phyloP scores from a whole-genome alignment of 2,797 vertebrate species.

The Tragelaphus oryx region DNA sequence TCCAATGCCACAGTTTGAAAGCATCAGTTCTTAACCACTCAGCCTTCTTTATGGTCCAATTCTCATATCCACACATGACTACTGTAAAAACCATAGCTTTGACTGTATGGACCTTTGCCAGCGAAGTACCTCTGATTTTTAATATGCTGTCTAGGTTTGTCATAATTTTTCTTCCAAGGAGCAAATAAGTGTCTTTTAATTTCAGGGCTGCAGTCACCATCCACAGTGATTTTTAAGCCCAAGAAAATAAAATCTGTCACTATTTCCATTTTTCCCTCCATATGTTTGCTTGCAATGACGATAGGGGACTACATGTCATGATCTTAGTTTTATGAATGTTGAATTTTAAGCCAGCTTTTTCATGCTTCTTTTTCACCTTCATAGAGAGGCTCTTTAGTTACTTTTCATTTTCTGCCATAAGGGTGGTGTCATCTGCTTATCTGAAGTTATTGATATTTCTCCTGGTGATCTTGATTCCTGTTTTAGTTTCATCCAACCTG shows the following conservation, averaged over 20 bases:
- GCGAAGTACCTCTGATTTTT: neutral
- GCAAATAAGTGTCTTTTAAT: neutral
- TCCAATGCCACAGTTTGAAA: neutral
- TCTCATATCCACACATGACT: neutral
- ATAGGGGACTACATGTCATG: neutral
- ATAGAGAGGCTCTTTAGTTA: neutral
- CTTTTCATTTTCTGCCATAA: neutral
- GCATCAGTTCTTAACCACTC: neutral
- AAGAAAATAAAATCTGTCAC: neutral
- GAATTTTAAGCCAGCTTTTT: neutral
- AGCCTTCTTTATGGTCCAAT: neutral
- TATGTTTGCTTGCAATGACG: accelerated
- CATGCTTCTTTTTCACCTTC: neutral
- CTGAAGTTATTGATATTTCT: neutral
- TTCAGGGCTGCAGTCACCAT: neutral
- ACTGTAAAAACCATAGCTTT: neutral
- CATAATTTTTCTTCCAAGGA: neutral
- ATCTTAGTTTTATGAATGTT: neutral
- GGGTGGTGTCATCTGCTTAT: neutral
- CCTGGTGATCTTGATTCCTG: neutral
- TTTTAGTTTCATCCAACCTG: neutral
- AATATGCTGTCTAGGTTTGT: neutral
- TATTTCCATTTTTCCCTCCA: too few species aligned
- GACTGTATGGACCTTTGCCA: neutral
- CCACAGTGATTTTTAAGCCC: neutral